phyloP scores from a whole-genome alignment of 2,888 invertebrate genomes.

The Anagyrus pseudococci region DNA sequence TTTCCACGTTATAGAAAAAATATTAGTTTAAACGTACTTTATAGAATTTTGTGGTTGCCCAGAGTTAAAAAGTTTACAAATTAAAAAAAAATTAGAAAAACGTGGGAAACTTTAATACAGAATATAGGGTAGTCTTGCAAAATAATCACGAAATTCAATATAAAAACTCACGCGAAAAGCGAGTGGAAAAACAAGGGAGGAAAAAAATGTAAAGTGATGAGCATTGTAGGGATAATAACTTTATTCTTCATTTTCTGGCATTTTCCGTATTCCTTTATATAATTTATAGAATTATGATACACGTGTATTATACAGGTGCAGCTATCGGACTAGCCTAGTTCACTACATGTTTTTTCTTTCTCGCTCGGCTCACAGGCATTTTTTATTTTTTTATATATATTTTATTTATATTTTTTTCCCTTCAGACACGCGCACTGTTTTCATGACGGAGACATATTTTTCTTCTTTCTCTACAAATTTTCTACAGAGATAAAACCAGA shows the following conservation, averaged over 20 bases:
- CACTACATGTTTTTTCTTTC: conserved; percentile 37
- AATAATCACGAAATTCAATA: conserved; percentile 8
- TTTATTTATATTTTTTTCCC: neutral
- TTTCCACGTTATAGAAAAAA: too few species aligned
- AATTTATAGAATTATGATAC: conserved; percentile 39
- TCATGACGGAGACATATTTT: neutral
- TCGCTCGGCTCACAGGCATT: conserved; percentile 25
- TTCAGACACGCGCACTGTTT: neutral
- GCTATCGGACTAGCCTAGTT: conserved; percentile 43
- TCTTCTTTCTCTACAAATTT: conserved; percentile 15
- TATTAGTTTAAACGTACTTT: too few species aligned
- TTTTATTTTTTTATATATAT: neutral
- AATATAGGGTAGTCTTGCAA: too few species aligned
- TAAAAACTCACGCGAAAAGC: neutral
- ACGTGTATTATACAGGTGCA: conserved; percentile 41
- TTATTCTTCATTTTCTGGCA: conserved; percentile 23
- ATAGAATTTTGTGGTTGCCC: too few species aligned
- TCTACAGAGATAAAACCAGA: conserved; percentile 25
- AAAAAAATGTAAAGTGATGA: conserved; percentile 12
- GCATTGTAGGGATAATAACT: conserved; percentile 30
- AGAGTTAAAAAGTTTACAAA: too few species aligned
- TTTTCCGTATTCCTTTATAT: conserved; percentile 23
- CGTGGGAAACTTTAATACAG: too few species aligned
- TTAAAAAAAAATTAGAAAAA: too few species aligned
- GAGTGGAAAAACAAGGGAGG: neutral